phyloP scores from a whole-genome alignment of 2,888 invertebrate species.

The Ormyrus labotus region DNA sequence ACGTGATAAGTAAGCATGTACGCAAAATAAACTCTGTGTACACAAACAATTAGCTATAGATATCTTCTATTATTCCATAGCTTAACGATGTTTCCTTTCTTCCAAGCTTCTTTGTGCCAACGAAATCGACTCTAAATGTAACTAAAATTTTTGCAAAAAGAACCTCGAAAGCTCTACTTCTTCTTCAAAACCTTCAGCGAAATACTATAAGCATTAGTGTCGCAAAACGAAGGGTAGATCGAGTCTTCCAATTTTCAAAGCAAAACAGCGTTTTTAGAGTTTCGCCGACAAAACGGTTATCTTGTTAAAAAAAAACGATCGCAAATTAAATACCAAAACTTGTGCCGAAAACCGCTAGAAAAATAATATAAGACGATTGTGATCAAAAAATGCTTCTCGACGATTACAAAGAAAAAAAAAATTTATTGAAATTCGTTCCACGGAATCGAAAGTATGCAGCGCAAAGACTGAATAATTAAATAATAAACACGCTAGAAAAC shows the following conservation, averaged over 20 bases:
- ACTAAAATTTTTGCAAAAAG: slow-evolving; percentile 9
- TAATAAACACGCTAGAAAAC: slow-evolving; percentile 64
- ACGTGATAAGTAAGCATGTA: neutral
- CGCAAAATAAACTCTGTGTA: no score
- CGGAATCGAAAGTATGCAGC: slow-evolving; percentile 61
- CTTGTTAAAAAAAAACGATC: slow-evolving; percentile 12
- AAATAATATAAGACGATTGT: slow-evolving; percentile 52
- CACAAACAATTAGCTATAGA: no score
- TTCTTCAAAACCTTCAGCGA: neutral
- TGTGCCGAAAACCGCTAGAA: slow-evolving; percentile 47
- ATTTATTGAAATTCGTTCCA: slow-evolving; percentile 30
- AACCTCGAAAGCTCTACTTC: slow-evolving; percentile 22
- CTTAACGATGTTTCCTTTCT: slow-evolving; percentile 31
- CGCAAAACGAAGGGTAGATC: slow-evolving; percentile 40
- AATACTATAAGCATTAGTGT: slow-evolving; percentile 16
- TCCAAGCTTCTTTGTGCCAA: slow-evolving; percentile 47
- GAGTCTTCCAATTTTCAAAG: slow-evolving; percentile 50
- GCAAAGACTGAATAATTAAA: slow-evolving; percentile 67
- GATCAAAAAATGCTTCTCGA: slow-evolving; percentile 50
- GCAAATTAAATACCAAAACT: slow-evolving; percentile 46
- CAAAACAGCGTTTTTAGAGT: neutral
- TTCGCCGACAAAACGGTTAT: neutral
- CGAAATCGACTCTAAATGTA: slow-evolving; percentile 21
- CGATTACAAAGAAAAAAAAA: slow-evolving; percentile 15
- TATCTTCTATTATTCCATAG: slow-evolving; percentile 10